Evolutionary conservation across 2,113 vertebrate species (phyloP).

Genomic region (Stercorarius parasiticus): DNA sequence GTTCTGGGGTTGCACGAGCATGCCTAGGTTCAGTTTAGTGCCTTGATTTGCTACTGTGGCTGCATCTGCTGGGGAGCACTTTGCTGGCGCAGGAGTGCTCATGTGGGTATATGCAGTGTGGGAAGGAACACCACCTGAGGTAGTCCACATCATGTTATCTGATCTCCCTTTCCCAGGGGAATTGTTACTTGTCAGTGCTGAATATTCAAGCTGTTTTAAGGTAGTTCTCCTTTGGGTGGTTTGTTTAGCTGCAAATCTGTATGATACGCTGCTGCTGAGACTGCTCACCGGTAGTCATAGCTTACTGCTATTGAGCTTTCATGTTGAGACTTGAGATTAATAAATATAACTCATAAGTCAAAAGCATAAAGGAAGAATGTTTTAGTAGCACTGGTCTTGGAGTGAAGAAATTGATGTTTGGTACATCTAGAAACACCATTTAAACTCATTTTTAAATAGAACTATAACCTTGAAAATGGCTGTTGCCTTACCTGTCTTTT

Average conservation of each 20-base stretch:
- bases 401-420: neutral
- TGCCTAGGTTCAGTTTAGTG: neutral
- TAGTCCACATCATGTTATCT: neutral
- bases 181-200: neutral
- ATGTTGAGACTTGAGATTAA: neutral
- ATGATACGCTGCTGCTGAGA: fast-evolving
- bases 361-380: neutral
- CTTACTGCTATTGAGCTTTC: neutral
- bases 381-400: neutral
- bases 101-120: neutral
- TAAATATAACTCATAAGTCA: neutral
- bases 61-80: neutral
- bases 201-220: neutral
- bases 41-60: neutral
- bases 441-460: neutral
- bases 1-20: fast-evolving
- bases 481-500: neutral
- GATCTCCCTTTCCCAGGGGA: neutral
- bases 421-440: neutral
- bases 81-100: neutral
- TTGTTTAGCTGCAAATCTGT: neutral
- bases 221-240: neutral
- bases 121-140: neutral
- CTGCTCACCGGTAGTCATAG: neutral
- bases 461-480: neutral